These are phyloP conservation scores for Agriotes lineatus DNA, from an alignment of 2,888 invertebrate species.

Conservation along the genomic window DNA sequence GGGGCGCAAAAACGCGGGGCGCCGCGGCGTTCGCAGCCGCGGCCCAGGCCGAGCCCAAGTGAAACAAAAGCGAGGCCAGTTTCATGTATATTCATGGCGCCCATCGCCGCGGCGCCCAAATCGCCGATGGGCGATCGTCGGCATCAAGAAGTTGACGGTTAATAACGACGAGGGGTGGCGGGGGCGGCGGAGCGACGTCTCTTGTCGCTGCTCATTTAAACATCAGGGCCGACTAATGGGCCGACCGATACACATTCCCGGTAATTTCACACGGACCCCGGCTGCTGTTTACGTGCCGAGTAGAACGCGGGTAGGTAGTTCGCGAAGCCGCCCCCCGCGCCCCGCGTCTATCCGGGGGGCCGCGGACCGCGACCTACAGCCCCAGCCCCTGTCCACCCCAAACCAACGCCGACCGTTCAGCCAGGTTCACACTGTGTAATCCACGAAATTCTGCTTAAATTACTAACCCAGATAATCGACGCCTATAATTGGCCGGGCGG, in stretches of 20 bases:
- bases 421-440: conserved; percentile 40
- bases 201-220: conserved; percentile 56
- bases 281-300: conserved; percentile 52
- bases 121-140: too few relatives aligned
- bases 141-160: conserved; percentile 40
- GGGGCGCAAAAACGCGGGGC: too few relatives aligned
- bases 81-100: too few relatives aligned
- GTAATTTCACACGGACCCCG: conserved; percentile 58
- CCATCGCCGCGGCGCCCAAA: too few relatives aligned
- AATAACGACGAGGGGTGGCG: conserved; percentile 37
- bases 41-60: too few relatives aligned
- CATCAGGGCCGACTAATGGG: conserved; percentile 51
- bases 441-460: conserved; percentile 42
- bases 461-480: not conserved
- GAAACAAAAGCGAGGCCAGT: too few relatives aligned
- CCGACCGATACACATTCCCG: conserved; percentile 53
- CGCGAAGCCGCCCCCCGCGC: conserved; percentile 54
- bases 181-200: conserved; percentile 50
- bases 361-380: conserved; percentile 58
- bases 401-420: conserved; percentile 49
- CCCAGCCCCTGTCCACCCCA: conserved; percentile 55
- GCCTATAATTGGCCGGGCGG: not conserved
- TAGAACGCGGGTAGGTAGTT: conserved; percentile 53
- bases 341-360: conserved; percentile 46
- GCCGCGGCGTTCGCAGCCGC: too few relatives aligned